Conservation (phyloP, 2,797 vertebrate genomes). For the Loris lydekkerianus region DNA sequence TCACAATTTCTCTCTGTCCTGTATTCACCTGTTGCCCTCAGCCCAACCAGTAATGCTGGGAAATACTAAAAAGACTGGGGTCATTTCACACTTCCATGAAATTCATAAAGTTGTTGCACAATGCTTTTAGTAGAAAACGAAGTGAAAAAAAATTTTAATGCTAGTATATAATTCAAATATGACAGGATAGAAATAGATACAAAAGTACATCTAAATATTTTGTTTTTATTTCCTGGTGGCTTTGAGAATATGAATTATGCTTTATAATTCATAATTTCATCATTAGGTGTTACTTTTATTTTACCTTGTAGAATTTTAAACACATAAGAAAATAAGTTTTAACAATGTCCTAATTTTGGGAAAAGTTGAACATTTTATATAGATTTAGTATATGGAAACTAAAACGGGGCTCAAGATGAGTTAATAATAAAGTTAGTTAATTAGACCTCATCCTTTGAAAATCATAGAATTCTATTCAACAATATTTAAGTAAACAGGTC, state of each 20-base stretch:
- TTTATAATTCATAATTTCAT: background rate
- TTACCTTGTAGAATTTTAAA: background rate
- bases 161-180: background rate
- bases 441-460: background rate
- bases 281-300: background rate
- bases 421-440: background rate
- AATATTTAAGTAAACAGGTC: background rate
- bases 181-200: background rate
- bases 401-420: background rate
- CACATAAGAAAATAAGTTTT: background rate
- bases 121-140: background rate
- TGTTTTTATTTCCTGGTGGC: background rate
- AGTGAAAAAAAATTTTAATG: background rate
- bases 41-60: background rate
- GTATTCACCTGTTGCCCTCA: background rate
- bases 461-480: background rate
- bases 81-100: background rate
- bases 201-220: background rate
- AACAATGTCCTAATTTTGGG: background rate
- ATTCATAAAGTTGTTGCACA: background rate
- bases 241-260: background rate
- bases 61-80: background rate
- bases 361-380: background rate
- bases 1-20: background rate
- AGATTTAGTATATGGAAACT: background rate